Evolutionary conservation across 2,113 vertebrate species (phyloP).

Genomic region (Otolemur garnettii): DNA sequence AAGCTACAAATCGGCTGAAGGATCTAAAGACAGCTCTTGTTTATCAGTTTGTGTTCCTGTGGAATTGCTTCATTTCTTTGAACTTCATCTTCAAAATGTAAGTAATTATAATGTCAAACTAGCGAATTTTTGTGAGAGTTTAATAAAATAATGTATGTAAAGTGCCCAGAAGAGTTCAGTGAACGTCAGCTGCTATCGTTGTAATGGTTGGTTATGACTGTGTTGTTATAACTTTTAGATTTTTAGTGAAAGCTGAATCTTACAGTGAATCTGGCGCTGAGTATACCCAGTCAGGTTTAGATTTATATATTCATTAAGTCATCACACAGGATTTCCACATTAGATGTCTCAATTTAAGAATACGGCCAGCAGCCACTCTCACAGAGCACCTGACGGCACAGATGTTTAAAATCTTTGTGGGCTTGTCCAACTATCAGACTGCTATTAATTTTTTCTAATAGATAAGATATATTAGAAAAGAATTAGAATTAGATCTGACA

Average conservation of each 20-base stretch:
- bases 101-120: background rate
- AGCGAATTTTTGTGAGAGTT: constrained; percentile 31
- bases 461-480: background rate
- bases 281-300: background rate
- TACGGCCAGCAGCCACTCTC: background rate
- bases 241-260: constrained; percentile 1
- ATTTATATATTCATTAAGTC: constrained; percentile 40
- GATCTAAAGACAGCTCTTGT: background rate
- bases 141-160: constrained; percentile 50
- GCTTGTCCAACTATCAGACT: background rate
- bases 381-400: background rate
- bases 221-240: constrained; percentile 3
- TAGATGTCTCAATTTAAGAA: constrained; percentile 22
- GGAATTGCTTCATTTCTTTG: background rate
- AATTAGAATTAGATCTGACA: background rate
- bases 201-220: background rate
- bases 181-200: background rate
- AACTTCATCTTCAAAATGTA: constrained; percentile 16
- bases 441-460: background rate
- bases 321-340: background rate
- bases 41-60: background rate
- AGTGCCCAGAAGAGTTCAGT: background rate
- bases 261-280: background rate
- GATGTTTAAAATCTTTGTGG: background rate
- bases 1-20: background rate